phyloP scores from a whole-genome alignment of 2,888 invertebrate genomes.

The Drosophila parthenogenetica region DNA sequence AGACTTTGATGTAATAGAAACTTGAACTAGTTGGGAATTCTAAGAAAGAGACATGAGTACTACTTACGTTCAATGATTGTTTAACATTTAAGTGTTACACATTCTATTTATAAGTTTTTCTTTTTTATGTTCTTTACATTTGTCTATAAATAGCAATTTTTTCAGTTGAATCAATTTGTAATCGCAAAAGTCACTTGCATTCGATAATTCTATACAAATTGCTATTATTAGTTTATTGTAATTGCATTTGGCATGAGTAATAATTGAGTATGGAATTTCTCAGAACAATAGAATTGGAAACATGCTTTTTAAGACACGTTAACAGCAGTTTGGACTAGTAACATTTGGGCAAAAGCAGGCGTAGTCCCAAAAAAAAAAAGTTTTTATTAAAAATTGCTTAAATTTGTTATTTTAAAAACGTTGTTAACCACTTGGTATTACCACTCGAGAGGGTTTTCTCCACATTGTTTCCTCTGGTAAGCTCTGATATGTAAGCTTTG shows the following conservation, averaged over 20 bases:
- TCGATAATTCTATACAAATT: slow-evolving; percentile 49
- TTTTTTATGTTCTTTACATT: not conserved
- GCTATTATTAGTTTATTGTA: slow-evolving; percentile 64
- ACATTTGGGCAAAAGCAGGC: not conserved
- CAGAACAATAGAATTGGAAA: slow-evolving; percentile 23
- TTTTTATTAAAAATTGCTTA: no score
- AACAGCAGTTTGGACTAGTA: not conserved
- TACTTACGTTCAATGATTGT: no score
- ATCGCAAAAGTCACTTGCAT: slow-evolving; percentile 32
- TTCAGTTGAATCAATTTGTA: slow-evolving; percentile 42
- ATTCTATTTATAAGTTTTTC: not conserved
- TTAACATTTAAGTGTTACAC: not conserved
- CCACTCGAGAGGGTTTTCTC: not conserved
- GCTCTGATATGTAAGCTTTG: not conserved
- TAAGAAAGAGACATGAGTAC: no score
- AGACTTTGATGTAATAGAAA: no score
- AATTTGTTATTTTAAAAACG: no score
- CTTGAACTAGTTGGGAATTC: no score
- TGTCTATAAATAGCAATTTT: not conserved
- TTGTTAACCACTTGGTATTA: no score
- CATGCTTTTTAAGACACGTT: not conserved
- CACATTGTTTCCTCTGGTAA: not conserved
- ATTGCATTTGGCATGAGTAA: slow-evolving; percentile 61
- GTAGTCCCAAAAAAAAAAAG: no score
- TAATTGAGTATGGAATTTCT: slow-evolving; percentile 52